Base-by-base conservation (phyloP, 1,140 invertebrate species). In the Brachionus angularis region DNA sequence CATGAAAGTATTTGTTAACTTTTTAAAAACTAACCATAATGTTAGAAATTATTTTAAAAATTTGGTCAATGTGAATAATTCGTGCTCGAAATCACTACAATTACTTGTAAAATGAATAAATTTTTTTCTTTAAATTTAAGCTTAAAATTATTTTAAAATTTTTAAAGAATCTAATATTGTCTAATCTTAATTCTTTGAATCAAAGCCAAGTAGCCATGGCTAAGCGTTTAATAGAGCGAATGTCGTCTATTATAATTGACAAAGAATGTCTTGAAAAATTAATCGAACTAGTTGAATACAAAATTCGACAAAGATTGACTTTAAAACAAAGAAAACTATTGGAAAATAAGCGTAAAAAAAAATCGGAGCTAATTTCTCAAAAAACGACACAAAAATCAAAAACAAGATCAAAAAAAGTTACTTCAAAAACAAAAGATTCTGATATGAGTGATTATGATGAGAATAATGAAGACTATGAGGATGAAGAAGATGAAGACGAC, bases 241-340 rank as follows among this genome's bases (percentile, higher is more conserved):
- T 94, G 12, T 93, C 91, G 39, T 93, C 91, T 0, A 91, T 97
- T 2, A 91, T 96, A 88, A 89, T 98, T 16, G 94, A 98, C 78
- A 87, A 88, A 74, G 86, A 89, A 72, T 90, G 91, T 36, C 75
- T 84, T 47, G 73, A 80, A 23, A 69, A 76, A 29, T 73, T 84
- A 12, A 77, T 83, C 16, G 77, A 76, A 46, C 77, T 78, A 67
- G 75, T 83, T 14, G 76, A 80, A 34, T 78, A 82, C 31, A 67
- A 67, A 29, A 33, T 67, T 8, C 33, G 42, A 16, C 62, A 67
- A 36, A 25, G 42, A 27, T 18, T 67, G 12, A 67, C 62, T 67
- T 12, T 50, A 10, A 67, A 67, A 36, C 62, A 67, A 25, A 16
- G 62, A n/a, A 25, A 25, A 31, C n/a, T 39, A 72, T 76, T 36